Evolutionary conservation across 1,140 invertebrate species (phyloP), one percentile per base, ranked within the genome.

Genomic region (Drosophila lini): DNA sequence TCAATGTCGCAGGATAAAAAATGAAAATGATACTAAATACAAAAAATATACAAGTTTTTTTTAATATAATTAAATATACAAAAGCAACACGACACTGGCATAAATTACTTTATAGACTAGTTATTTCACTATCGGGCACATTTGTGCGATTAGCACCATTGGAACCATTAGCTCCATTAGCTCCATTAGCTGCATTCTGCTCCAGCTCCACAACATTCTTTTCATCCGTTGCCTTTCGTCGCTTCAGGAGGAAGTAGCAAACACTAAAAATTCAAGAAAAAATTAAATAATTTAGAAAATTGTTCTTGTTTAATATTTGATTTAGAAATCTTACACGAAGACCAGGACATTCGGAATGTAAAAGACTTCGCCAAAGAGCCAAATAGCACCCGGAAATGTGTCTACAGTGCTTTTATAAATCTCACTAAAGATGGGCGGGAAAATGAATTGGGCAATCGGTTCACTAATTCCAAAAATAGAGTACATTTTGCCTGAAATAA

Each of bases 381-480:
- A 92, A 56, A 92, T 81, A 9, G 92, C 91, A 1, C 91, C 91
- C 1, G 91, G 88, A 62, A 92, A 92, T 10, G 74, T 52, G 3
- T 92, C 86, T 0, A 92, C 78, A 0, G 91, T 91, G 34, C 45
- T 76, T 10, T 80, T 60, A 53, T 92, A 92, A 5, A 92, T 81
- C 11, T 60, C 62, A 71, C 88, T 90, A 25, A 78, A 92, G 13
- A 92, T 77, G 19, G 90, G 80, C 22, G 91, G 84, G 57, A 92
- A 92, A 8, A 92, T 90, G 19, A 92, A 91, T 19, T 83, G 78
- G 7, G 71, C 88, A 44, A 92, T 81, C 5, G 90, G 88, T 47
- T 92, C 91, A 32, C 86, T 88, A 7, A 92, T 91, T 5, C 91
- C 91, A 34, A 92, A 91, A 9, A 92, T 81, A 1, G 91, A 90